These are phyloP conservation scores for Pseudomugil tenellus DNA, from an alignment of 2,797 vertebrate genomes.

Conservation along the genomic window DNA sequence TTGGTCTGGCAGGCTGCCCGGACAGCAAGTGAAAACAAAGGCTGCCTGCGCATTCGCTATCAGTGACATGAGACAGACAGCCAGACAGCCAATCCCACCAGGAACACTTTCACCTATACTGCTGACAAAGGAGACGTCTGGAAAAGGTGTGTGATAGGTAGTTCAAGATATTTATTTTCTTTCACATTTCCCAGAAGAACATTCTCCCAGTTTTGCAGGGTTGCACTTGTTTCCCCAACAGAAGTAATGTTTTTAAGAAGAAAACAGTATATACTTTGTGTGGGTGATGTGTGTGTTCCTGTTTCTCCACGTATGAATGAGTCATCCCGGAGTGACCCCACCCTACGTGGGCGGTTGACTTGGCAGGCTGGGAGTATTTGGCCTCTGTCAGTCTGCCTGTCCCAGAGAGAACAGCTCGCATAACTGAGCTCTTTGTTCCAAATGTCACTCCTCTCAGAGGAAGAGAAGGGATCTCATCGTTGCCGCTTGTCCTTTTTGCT, in stretches of 20 bases:
- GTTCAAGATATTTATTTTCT: constrained; percentile 11
- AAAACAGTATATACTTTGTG: constrained; percentile 40
- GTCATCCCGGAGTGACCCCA: constrained; percentile 81
- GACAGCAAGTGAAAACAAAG: constrained; percentile 70
- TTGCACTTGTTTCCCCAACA: constrained; percentile 14
- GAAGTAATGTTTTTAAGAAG: constrained; percentile 41
- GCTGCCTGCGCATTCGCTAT: constrained; percentile 37
- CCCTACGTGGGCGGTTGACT: constrained; percentile 84
- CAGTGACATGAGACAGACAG: constrained; percentile 42
- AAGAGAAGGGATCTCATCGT: constrained; percentile 57
- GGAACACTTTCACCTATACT: constrained; percentile 80
- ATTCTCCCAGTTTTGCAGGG: constrained; percentile 23
- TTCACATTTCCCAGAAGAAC: constrained; percentile 14
- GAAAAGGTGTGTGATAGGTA: neutral
- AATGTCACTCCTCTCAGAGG: constrained; percentile 79
- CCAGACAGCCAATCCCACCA: constrained; percentile 64
- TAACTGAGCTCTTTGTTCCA: constrained; percentile 85
- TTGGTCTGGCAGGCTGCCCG: constrained; percentile 77
- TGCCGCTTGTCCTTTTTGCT: constrained; percentile 37
- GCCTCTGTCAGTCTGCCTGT: constrained; percentile 79
- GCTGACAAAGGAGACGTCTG: constrained; percentile 27
- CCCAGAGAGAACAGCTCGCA: constrained; percentile 78
- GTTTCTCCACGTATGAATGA: constrained; percentile 67
- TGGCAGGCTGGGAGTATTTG: constrained; percentile 74
- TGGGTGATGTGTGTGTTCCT: constrained; percentile 52